Evolutionary conservation across 2,113 vertebrate genomes (phyloP).

Genomic region (Salminus brasiliensis): DNA sequence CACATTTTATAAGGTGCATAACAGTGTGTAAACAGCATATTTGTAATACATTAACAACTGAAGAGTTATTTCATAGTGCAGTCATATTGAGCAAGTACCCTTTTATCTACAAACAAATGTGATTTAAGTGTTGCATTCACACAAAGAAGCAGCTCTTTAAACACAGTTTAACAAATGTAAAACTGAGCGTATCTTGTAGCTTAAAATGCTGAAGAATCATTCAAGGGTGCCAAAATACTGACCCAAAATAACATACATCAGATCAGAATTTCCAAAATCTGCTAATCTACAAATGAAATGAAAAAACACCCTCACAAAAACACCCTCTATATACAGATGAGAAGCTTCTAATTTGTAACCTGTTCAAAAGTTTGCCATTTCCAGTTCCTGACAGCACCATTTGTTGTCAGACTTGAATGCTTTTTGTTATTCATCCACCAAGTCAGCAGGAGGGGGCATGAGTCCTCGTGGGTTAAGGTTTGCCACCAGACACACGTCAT

Average conservation of each 20-base stretch:
- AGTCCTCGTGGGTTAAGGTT: constrained; percentile 92
- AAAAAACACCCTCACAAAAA: background rate
- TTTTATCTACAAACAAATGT: too few relatives aligned
- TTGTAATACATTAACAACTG: background rate
- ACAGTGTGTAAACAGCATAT: background rate
- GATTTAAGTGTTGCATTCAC: too few relatives aligned
- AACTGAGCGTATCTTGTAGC: too few relatives aligned
- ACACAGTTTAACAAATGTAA: too few relatives aligned
- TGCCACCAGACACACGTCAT: constrained; percentile 94
- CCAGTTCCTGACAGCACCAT: background rate
- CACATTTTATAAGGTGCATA: constrained; percentile 2
- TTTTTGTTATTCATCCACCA: constrained; percentile 71
- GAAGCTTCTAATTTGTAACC: background rate
- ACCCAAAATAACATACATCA: too few relatives aligned
- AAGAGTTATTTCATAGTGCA: background rate
- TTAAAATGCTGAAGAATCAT: too few relatives aligned
- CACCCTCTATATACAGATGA: constrained; percentile 13
- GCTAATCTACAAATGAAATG: background rate
- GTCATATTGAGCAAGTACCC: too few relatives aligned
- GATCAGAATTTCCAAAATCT: background rate
- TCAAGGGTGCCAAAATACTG: too few relatives aligned
- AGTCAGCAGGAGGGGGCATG: constrained; percentile 87
- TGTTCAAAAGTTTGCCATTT: constrained; percentile 10
- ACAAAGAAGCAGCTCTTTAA: too few relatives aligned
- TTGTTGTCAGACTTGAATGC: constrained; percentile 6